A percentile compares a stretch with the other conserved stretches of the same genome.
Conservation (phyloP, 2,888 invertebrate species). For the Zygothrica quintamaculata region DNA sequence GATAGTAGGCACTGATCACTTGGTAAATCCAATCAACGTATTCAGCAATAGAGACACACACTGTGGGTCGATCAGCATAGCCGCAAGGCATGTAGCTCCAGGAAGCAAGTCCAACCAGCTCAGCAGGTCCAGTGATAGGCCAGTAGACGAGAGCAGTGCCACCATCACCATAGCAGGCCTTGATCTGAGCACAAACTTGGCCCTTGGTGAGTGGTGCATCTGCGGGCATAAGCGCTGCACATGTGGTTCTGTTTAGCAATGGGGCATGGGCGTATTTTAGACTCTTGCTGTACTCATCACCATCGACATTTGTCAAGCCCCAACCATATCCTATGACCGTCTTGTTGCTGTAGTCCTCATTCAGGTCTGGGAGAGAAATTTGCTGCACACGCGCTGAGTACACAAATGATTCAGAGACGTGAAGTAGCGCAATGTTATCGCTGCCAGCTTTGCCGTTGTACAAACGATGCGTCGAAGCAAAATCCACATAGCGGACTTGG, state of each 20-base stretch:
- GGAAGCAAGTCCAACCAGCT: conserved; percentile 72
- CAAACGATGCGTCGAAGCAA: conserved; percentile 79
- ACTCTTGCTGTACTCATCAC: conserved; percentile 59
- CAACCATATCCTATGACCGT: conserved; percentile 71
- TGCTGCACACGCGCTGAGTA: conserved; percentile 81
- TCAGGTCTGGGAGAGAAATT: conserved; percentile 80
- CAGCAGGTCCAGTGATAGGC: conserved; percentile 60
- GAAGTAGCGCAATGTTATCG: conserved; percentile 86
- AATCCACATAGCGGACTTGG: conserved; percentile 78
- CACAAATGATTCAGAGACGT: conserved; percentile 73
- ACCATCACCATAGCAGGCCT: conserved; percentile 78
- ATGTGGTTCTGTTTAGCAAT: conserved; percentile 50
- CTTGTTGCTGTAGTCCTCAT: conserved; percentile 63
- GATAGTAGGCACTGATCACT: conserved; percentile 72
- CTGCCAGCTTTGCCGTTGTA: conserved; percentile 83
- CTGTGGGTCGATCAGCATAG: conserved; percentile 69
- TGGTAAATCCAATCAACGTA: conserved; percentile 75
- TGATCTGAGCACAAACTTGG: conserved; percentile 68
- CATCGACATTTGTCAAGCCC: conserved; percentile 68
- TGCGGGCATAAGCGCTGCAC: conserved; percentile 53
- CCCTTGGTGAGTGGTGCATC: conserved; percentile 64
- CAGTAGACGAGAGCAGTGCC: conserved; percentile 76
- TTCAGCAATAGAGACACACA: conserved; percentile 61
- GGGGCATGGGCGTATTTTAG: conserved; percentile 66
- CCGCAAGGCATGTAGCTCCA: conserved; percentile 80